phyloP scores from a whole-genome alignment of 1,140 invertebrate species.

The Drosophila melanogaster region Release_6_plus_ISO1_MT NT_033779.5:7411001-7411500 shows the following conservation, averaged over 20 bases:
- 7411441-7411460: slow-evolving; percentile 4
- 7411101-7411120: slow-evolving; percentile 4
- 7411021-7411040: slow-evolving; percentile 4
- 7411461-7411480: background rate
- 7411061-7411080: slow-evolving; percentile 1
- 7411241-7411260: background rate
- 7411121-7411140: background rate
- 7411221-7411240: background rate
- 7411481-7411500: slow-evolving; percentile 3
- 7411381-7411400: background rate
- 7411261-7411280: background rate
- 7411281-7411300: background rate
- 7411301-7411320: slow-evolving; percentile 1
- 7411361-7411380: background rate
- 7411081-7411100: slow-evolving; percentile 3
- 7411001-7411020: background rate
- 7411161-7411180: background rate
- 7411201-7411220: background rate
- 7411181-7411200: background rate
- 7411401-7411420: background rate
- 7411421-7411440: slow-evolving; percentile 1
- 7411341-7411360: background rate
- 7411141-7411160: background rate
- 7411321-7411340: background rate
- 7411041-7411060: background rate